These are phyloP conservation scores for Caloenas nicobarica DNA, from an alignment of 2,113 vertebrate species.

Conservation along the genomic window DNA sequence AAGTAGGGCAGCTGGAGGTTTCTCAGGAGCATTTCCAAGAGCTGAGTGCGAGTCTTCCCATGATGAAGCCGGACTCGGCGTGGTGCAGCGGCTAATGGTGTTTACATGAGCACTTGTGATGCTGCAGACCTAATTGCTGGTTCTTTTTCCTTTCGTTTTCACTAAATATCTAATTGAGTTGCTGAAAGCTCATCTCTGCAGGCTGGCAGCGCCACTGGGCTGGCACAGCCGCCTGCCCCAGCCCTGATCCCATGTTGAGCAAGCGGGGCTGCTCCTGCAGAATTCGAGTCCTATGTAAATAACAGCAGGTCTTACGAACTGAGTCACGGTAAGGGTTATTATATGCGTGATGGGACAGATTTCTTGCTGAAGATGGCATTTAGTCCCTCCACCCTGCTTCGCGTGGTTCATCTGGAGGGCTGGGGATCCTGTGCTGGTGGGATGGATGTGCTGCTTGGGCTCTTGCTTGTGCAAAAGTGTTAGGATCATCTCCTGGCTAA, in stretches of 20 bases:
- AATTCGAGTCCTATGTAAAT: background rate
- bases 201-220: background rate
- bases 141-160: background rate
- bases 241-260: background rate
- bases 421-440: rapidly evolving
- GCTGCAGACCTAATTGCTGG: rapidly evolving
- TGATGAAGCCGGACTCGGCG: rapidly evolving
- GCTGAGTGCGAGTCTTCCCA: background rate
- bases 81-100: background rate
- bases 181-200: rapidly evolving
- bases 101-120: background rate
- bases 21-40: background rate
- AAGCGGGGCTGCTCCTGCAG: background rate
- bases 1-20: background rate
- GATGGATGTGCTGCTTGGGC: background rate
- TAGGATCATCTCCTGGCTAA: background rate
- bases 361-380: background rate
- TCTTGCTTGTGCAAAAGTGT: background rate
- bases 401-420: rapidly evolving
- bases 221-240: background rate
- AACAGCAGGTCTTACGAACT: background rate
- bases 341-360: background rate
- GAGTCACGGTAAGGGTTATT: constrained; percentile 5
- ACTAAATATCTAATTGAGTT: background rate
- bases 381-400: background rate